Evolutionary conservation across 35 echinoderm and acorn worm species (phyloP), one percentile per base, ranked within the genome.

Genomic region (Lytechinus pictus): DNA sequence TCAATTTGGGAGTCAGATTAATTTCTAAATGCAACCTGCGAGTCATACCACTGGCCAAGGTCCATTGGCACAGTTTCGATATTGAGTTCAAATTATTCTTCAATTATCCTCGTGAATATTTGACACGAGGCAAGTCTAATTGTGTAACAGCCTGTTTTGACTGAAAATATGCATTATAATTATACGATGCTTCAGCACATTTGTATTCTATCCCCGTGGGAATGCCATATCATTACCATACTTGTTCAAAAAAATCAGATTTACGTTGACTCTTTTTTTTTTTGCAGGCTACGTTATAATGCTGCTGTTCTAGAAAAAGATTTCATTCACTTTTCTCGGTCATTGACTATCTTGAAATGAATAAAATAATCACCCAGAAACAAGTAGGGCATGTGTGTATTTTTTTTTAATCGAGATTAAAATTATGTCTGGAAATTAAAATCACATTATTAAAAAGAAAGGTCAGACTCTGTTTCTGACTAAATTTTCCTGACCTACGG

Each of bases 21-120:
- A 79, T 14, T 24, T 8, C 66, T 79, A 3, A 79, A 79, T 79
- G 66, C 66, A 79, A 24, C 66, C 66, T 24, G 66, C 66, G n/a
- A 79, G 66, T 79, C 16, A 79, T 5, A 79, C 66, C 66, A 79
- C 21, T 24, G n/a, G 66, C 66, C n/a, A 79, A 3, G 57, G 10
- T 12, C 16, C 57, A 16, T 10, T 79, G 7, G 8, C 12, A n/a
- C 66, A 19, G 66, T 19, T 79, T 79, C 66, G 6, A 24, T n/a
- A 24, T 79, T 6, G 16, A 79, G 4, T 24, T 79, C 66, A 79
- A 79, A n/a, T 79, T n/a, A 79, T n/a, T 24, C 6, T 24, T 14
- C 21, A 79, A 79, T 79, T 79, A 79, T 79, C 66, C 66, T 79
- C 66, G 66, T 79, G 19, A 79, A 79, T 79, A 71, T 79, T n/a